These are phyloP conservation scores for Cavia aperea DNA, from an alignment of 2,113 vertebrate species.

Conservation along the genomic window DNA sequence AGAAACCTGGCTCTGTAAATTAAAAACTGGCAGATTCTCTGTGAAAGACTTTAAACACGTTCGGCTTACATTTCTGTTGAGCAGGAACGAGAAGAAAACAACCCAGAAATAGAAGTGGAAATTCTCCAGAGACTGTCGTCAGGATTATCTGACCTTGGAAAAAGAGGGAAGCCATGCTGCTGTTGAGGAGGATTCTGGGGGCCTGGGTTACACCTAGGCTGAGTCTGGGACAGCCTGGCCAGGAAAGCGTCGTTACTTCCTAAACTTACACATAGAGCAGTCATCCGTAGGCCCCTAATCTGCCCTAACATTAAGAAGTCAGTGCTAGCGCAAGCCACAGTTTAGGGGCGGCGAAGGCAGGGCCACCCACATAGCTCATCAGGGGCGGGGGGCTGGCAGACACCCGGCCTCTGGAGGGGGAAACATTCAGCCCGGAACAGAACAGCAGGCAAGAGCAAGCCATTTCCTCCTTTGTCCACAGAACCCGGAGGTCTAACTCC, in stretches of 20 bases:
- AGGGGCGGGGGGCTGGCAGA: neutral
- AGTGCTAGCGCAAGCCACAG: neutral
- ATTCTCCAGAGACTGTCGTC: neutral
- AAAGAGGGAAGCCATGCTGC: neutral
- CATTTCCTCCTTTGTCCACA: neutral
- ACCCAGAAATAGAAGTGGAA: neutral
- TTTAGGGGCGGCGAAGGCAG: neutral
- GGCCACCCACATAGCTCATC: fast-evolving
- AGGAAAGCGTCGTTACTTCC: neutral
- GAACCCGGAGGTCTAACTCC: neutral
- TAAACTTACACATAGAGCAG: neutral
- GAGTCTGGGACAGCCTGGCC: neutral
- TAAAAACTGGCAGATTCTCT: neutral
- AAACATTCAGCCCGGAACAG: neutral
- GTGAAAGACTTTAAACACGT: neutral
- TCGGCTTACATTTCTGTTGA: constrained; percentile 9
- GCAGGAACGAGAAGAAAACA: neutral
- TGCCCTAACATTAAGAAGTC: neutral
- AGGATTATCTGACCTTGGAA: neutral
- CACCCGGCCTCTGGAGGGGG: neutral
- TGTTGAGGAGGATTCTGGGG: neutral
- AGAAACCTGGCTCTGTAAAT: neutral
- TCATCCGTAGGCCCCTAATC: neutral
- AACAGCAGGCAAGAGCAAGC: neutral
- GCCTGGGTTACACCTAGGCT: neutral